Percentiles rank a stretch among this genome's conserved stretches.
Evolutionary conservation across 2,113 vertebrate genomes (phyloP).

Genomic region (Noctilio leporinus): DNA sequence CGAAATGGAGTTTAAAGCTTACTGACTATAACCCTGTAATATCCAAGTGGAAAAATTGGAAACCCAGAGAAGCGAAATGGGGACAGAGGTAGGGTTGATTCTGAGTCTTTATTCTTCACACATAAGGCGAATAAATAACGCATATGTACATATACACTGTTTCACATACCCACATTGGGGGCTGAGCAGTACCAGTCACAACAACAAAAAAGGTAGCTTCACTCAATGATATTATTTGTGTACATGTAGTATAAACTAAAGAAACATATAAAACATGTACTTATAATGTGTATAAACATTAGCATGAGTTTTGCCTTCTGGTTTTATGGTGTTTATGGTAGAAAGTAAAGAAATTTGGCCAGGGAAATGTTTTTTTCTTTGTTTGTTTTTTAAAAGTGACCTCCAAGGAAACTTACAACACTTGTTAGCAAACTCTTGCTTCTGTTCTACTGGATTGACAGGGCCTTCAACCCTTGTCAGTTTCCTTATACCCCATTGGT

Average conservation of each 20-base stretch:
- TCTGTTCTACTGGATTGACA: not conserved
- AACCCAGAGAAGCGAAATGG: not conserved
- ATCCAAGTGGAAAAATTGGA: not conserved
- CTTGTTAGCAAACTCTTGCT: not conserved
- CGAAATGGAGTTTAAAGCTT: slow-evolving; percentile 14
- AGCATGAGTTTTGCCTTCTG: not conserved
- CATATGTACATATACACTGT: not conserved
- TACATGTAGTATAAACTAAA: not conserved
- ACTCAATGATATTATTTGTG: not conserved
- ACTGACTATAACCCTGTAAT: not conserved
- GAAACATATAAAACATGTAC: not conserved
- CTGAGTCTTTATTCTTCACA: not conserved
- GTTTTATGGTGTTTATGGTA: slow-evolving; percentile 3
- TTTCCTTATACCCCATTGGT: not conserved
- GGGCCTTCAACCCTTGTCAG: not conserved
- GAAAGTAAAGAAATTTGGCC: slow-evolving; percentile 6
- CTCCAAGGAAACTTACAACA: not conserved
- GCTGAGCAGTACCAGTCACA: not conserved
- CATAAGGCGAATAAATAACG: not conserved
- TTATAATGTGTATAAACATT: not conserved
- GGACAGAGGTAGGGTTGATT: not conserved
- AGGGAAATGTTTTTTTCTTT: not conserved
- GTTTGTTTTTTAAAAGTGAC: not conserved
- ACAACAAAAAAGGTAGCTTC: not conserved
- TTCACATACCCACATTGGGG: not conserved